phyloP scores from a whole-genome alignment of 2,113 vertebrate species.

The Columbina picui region DNA sequence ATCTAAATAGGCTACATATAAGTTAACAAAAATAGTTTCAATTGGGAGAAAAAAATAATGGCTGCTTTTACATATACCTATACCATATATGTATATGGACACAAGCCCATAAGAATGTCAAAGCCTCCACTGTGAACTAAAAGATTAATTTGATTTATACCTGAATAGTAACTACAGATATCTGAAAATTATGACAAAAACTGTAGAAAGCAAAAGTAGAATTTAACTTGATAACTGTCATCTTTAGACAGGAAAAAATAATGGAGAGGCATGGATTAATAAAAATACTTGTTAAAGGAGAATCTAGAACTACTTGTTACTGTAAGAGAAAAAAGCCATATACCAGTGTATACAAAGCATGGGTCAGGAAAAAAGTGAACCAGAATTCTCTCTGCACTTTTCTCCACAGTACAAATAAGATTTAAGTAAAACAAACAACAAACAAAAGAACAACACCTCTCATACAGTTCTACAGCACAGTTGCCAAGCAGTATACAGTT shows the following conservation, averaged over 20 bases:
- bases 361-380: not conserved
- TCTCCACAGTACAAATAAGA: not conserved
- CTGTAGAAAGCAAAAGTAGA: not conserved
- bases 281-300: not conserved
- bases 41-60: accelerated
- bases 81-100: not conserved
- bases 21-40: not conserved
- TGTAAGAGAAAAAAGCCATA: not conserved
- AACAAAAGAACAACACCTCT: not conserved
- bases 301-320: not conserved
- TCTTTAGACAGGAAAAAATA: not conserved
- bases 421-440: not conserved
- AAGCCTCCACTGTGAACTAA: not conserved
- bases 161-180: not conserved
- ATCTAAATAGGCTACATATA: not conserved
- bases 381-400: not conserved
- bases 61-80: not conserved
- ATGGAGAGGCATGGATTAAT: not conserved
- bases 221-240: not conserved
- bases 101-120: not conserved
- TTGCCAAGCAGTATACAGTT: not conserved
- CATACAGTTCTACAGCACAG: not conserved
- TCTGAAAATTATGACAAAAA: not conserved
- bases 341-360: not conserved
- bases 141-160: not conserved